Conservation (phyloP, 2,888 invertebrate species). For the Rotaria macrura region DNA sequence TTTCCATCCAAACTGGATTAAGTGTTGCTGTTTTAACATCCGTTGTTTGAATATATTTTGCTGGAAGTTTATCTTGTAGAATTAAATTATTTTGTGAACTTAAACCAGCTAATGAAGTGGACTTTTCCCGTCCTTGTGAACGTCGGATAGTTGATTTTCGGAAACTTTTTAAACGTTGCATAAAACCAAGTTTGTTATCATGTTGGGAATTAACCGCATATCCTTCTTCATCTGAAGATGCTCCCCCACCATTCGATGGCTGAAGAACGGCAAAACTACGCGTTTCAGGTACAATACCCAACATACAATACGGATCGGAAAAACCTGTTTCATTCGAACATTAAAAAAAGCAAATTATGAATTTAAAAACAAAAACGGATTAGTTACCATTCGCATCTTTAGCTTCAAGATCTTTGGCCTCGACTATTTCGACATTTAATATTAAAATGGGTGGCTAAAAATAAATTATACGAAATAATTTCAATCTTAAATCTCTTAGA, state of each 20-base stretch:
- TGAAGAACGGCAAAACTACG: background rate
- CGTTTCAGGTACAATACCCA: slow-evolving; percentile 56
- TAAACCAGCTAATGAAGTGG: background rate
- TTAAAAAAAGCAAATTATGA: no score
- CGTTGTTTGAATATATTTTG: slow-evolving; percentile 83
- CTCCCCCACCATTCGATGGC: background rate
- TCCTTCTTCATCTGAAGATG: slow-evolving; percentile 16
- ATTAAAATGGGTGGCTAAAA: slow-evolving; percentile 75
- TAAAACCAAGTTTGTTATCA: slow-evolving; percentile 9
- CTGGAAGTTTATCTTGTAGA: slow-evolving; percentile 64
- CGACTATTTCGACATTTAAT: slow-evolving; percentile 75
- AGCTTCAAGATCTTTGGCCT: slow-evolving; percentile 83
- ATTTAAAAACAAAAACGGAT: no score
- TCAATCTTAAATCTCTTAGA: background rate
- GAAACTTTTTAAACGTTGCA: slow-evolving; percentile 14
- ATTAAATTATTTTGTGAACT: background rate
- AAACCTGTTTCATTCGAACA: slow-evolving; percentile 51
- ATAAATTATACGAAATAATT: slow-evolving; percentile 31
- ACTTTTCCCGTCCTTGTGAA: background rate
- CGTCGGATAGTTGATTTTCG: background rate
- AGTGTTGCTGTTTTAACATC: slow-evolving; percentile 81
- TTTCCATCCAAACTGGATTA: slow-evolving; percentile 89
- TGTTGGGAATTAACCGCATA: background rate
- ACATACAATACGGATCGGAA: slow-evolving; percentile 96
- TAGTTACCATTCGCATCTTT: slow-evolving; percentile 83